Conservation (phyloP, 2,797 vertebrate genomes). For the Leptatherina wallacei region DNA sequence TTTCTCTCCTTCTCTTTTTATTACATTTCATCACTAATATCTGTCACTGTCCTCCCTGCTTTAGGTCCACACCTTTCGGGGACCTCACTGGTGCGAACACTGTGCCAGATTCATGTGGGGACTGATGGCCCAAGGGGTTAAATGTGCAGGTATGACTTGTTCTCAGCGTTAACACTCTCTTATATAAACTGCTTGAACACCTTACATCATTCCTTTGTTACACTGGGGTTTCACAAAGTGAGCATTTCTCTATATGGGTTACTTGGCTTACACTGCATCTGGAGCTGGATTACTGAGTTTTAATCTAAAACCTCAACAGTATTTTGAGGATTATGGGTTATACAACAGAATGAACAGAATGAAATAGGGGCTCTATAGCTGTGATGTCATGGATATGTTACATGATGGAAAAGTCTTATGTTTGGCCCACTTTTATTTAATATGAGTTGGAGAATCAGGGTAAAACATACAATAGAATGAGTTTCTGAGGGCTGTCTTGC, state of each 20-base stretch:
- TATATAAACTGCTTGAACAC: slow-evolving; percentile 30
- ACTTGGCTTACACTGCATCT: slow-evolving; percentile 69
- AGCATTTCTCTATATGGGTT: slow-evolving; percentile 65
- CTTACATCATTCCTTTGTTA: slow-evolving; percentile 7
- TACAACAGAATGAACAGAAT: slow-evolving; percentile 63
- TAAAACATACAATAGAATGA: slow-evolving; percentile 10
- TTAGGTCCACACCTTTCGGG: slow-evolving; percentile 97
- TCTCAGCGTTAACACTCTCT: slow-evolving; percentile 7
- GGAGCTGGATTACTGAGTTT: slow-evolving; percentile 64
- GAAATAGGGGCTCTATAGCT: slow-evolving; percentile 31
- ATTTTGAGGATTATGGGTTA: slow-evolving; percentile 71
- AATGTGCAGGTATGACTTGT: slow-evolving; percentile 92
- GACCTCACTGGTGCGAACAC: slow-evolving; percentile 99
- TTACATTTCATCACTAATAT: slow-evolving; percentile 39
- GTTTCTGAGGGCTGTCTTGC: not conserved
- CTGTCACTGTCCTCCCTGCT: slow-evolving; percentile 64
- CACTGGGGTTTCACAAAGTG: slow-evolving; percentile 30
- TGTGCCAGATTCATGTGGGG: slow-evolving; percentile 99
- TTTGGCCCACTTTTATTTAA: slow-evolving; percentile 45
- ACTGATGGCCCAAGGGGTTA: slow-evolving; percentile 98
- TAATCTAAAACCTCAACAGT: slow-evolving; percentile 68
- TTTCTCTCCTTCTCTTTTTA: slow-evolving; percentile 5
- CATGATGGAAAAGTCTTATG: slow-evolving; percentile 21
- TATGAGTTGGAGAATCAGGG: slow-evolving; percentile 16
- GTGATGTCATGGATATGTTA: slow-evolving; percentile 59